Base-by-base conservation (phyloP, 2,113 vertebrate genomes). In the Gila orcuttii region DNA sequence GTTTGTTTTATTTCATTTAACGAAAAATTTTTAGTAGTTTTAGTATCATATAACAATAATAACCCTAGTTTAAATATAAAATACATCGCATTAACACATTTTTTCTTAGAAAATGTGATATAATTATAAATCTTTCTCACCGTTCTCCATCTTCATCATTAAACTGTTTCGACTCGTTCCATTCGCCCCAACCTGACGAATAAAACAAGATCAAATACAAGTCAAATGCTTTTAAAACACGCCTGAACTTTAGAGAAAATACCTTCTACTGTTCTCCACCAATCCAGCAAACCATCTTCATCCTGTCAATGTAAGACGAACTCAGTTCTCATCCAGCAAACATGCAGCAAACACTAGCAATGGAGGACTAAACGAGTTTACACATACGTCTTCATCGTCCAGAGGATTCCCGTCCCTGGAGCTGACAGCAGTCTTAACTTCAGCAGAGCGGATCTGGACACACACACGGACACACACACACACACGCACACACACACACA, bases 231-330 rank as follows among this genome's bases (percentile, higher is more conserved):
- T 50, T 28, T 47, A 42, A 45, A 57, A 47, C 2, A 33, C 10
- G 6, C 11, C 12, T 23, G 21, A 79, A 9, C 25, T 33, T n/a
- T 2, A 36, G 8, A 57, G 55, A 21, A 13, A 79, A 1, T 87
- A 95, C 93, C 93, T 3, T 94, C 91, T 0, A 93, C 94, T 6
- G 88, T 90, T 84, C 68, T 88, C 94, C 94, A 95, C 94, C 94
- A 95, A 0, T 85, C 73, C 79, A 94, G 8, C 13, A 95, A 92
- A 10, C 91, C 91, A 0, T 93, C 93, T 3, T 93, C 93, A 85
- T 94, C 93, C 94, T 95, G 86, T 1, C 68, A 88, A 77, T 4
- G 0, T 69, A 23, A 73, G 9, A 81, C 19, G 10, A 50, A 31
- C 57, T 82, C 4, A 52, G 28, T 52, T 66, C 25, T 74, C 31